Base-by-base conservation (phyloP, 2,888 invertebrate genomes). In the Plemyria rubiginata region DNA sequence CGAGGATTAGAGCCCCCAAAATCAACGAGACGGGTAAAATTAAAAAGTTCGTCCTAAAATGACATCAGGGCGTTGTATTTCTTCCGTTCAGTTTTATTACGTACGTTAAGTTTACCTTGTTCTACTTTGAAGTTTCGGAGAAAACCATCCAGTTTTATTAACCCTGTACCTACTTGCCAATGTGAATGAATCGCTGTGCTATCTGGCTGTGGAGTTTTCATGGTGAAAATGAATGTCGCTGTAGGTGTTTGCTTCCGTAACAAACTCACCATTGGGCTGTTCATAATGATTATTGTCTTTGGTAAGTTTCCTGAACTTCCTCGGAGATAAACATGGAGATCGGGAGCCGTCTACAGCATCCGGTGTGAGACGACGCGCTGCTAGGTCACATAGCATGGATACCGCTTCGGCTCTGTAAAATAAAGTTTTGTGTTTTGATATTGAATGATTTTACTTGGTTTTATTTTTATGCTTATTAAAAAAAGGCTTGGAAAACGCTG, bases 321-420 rank as follows among this genome's bases (percentile, higher is more conserved):
- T 86, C 0, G 95, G 95, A 0, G 95, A 95, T 62, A 94, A 92
- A 71, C 94, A 94, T 3, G 95, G 95, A 0, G 94, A 94, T 16
- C 93, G 87, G 9, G 94, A 90, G 0, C 87, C 93, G 77, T 90
- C 93, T 38, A 76, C 82, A 0, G 88, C 78, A 73, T 94, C 94
- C 4, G 96, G 95, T 8, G 95, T 94, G 69, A 96, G 93, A 71
- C 96, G 95, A 46, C 96, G 94, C 41, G 96, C 95, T 2, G 97
- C 96, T 74, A 97, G 91, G 85, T 97, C 97, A 81, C 96, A 96
- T 54, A 97, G 90, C 96, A 97, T 96, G 74, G 97, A 96, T 62
- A 96, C 95, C 60, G 97, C 97, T 93, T 97, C 97, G 90, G 96
- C 95, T 82, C 96, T 96, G 80, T 0, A 66, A 43, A 53, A 46